These are phyloP conservation scores for Xanthorhoe designata DNA, from an alignment of 2,888 invertebrate species.

Conservation along the genomic window DNA sequence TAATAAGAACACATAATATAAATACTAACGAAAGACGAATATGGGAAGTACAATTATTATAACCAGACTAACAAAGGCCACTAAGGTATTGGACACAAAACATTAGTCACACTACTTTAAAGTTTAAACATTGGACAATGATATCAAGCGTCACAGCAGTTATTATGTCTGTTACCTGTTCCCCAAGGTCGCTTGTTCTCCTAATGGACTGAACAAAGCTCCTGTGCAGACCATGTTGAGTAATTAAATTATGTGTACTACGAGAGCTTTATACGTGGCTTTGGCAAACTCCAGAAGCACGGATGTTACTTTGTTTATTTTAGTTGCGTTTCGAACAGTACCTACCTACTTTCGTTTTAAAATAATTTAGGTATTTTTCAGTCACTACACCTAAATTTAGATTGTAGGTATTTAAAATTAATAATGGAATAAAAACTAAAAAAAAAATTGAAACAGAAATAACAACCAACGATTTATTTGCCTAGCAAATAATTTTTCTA, in stretches of 20 bases:
- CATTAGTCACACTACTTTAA: too few species aligned
- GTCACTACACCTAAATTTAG: too few species aligned
- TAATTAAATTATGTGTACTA: constrained; percentile 55
- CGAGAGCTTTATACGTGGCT: constrained; percentile 38
- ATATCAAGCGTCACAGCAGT: constrained; percentile 51
- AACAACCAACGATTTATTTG: too few species aligned
- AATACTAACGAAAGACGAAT: background rate
- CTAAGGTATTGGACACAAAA: constrained; percentile 5
- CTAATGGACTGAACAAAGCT: constrained; percentile 46
- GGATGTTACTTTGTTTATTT: constrained; percentile 17
- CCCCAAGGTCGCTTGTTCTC: constrained; percentile 53
- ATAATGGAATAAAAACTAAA: too few species aligned
- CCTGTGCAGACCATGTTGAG: constrained; percentile 43
- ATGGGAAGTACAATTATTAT: background rate
- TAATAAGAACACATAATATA: too few species aligned
- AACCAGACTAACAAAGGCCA: background rate
- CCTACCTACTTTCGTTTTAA: background rate
- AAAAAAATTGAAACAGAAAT: too few species aligned
- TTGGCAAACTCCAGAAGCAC: constrained; percentile 26
- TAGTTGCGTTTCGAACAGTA: background rate
- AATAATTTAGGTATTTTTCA: background rate
- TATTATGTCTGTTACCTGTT: constrained; percentile 59
- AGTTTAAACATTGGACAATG: too few species aligned
- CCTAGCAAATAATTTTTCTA: too few species aligned
- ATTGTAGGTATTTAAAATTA: too few species aligned